Evolutionary conservation across 2,888 invertebrate genomes (phyloP).

Genomic region (Drosophila kambysellisi): DNA sequence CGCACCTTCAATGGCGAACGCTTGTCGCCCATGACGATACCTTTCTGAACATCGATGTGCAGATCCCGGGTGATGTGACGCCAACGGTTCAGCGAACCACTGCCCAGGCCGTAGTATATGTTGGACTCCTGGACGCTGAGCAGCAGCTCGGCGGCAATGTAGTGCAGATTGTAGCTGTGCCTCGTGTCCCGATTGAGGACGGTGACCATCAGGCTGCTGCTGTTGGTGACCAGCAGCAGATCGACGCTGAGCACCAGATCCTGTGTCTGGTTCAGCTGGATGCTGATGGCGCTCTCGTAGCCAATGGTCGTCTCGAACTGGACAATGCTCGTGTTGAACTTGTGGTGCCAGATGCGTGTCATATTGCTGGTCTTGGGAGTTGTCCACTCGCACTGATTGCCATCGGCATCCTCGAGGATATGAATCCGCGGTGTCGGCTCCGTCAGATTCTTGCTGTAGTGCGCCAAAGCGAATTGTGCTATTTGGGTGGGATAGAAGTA

Average conservation of each 20-base stretch:
- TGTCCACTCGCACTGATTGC: slow-evolving; percentile 89
- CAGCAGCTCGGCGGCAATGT: slow-evolving; percentile 90
- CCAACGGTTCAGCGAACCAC: slow-evolving; percentile 88
- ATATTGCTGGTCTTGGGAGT: slow-evolving; percentile 90
- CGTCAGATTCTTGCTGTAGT: slow-evolving; percentile 97
- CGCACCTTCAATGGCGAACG: slow-evolving; percentile 81
- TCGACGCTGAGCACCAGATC: slow-evolving; percentile 92
- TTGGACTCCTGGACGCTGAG: slow-evolving; percentile 92
- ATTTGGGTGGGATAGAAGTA: slow-evolving; percentile 99
- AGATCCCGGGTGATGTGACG: slow-evolving; percentile 93
- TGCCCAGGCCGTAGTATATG: slow-evolving; percentile 94
- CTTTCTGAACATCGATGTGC: slow-evolving; percentile 96
- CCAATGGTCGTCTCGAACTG: slow-evolving; percentile 91
- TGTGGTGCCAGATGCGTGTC: slow-evolving; percentile 87
- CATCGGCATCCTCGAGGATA: slow-evolving; percentile 91
- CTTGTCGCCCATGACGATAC: slow-evolving; percentile 87
- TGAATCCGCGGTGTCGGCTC: slow-evolving; percentile 92
- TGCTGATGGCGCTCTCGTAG: slow-evolving; percentile 89
- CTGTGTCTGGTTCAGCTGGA: slow-evolving; percentile 86
- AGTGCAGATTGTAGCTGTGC: slow-evolving; percentile 92
- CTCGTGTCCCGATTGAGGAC: slow-evolving; percentile 92
- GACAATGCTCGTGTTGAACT: slow-evolving; percentile 88
- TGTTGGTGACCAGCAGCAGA: slow-evolving; percentile 90
- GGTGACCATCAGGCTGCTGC: slow-evolving; percentile 91
- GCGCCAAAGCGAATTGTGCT: slow-evolving; percentile 98